These are phyloP conservation scores for Pristionchus arcanus DNA, from an alignment of 2,888 invertebrate species.

Conservation along the genomic window DNA sequence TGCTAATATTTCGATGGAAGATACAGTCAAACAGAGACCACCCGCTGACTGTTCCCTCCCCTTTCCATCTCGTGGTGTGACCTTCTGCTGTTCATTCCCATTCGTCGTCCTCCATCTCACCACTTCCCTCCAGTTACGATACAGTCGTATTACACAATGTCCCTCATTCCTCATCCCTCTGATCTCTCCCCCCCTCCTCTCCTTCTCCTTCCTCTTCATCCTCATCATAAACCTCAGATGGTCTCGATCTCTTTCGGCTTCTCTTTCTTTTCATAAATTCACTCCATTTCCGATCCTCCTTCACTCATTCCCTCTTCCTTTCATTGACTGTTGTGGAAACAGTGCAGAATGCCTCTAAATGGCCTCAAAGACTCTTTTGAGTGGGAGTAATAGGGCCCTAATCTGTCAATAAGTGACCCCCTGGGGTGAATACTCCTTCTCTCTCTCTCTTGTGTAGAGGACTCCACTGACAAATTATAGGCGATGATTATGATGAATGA, in stretches of 20 bases:
- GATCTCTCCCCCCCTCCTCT: background rate
- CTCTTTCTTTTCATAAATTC: background rate
- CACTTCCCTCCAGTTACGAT: background rate
- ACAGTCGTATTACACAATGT: conserved; percentile 39
- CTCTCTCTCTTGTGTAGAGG: conserved; percentile 24
- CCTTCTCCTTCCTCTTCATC: conserved; percentile 16
- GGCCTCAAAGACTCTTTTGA: background rate
- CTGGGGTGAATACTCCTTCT: conserved; percentile 37
- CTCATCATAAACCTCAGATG: conserved; percentile 48
- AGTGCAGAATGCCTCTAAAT: background rate
- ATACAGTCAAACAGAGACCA: background rate
- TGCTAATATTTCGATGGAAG: background rate
- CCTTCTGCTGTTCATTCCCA: background rate
- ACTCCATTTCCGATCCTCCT: conserved; percentile 13
- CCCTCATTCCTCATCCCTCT: background rate
- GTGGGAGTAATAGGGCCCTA: background rate
- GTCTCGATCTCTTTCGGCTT: conserved; percentile 46
- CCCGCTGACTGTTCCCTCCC: background rate
- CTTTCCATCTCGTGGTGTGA: background rate
- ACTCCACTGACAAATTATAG: conserved; percentile 48
- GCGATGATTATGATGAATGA: conserved; percentile 48
- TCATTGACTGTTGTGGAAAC: background rate
- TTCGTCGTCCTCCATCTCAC: background rate
- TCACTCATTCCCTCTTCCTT: background rate
- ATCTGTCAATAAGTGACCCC: conserved; percentile 49